phyloP scores from a whole-genome alignment of 1,140 invertebrate genomes.

The Spodoptera frugiperda region DNA sequence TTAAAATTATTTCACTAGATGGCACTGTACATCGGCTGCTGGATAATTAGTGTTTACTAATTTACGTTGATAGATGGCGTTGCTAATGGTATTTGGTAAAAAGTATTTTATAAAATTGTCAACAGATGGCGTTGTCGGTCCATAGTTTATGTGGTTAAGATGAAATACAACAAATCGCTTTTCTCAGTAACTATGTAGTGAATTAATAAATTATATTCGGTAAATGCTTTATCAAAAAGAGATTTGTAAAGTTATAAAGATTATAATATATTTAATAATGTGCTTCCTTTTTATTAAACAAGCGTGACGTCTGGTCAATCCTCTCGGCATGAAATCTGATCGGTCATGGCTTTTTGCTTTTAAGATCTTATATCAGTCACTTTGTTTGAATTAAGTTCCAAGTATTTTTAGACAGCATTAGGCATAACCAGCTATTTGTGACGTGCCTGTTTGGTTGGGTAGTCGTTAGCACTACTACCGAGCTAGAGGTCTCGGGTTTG shows the following conservation, averaged over 20 bases:
- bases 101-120: too few relatives aligned
- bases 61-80: constrained; percentile 6
- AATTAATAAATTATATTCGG: too few relatives aligned
- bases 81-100: neutral
- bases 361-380: neutral
- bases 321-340: constrained; percentile 53
- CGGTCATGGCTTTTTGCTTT: constrained; percentile 52
- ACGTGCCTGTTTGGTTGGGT: too few relatives aligned
- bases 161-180: too few relatives aligned
- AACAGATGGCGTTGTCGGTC: constrained; percentile 19
- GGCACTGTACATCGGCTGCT: neutral
- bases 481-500: too few relatives aligned
- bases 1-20: neutral
- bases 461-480: too few relatives aligned
- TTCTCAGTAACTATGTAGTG: too few relatives aligned
- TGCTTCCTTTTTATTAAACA: constrained; percentile 41
- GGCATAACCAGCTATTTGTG: too few relatives aligned
- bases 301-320: constrained; percentile 45
- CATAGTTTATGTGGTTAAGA: too few relatives aligned
- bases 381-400: too few relatives aligned
- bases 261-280: constrained; percentile 3
- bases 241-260: neutral
- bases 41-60: neutral
- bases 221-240: too few relatives aligned
- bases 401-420: too few relatives aligned